A percentile compares a stretch with the other conserved stretches of the same genome.
phyloP scores from a whole-genome alignment of 1,140 invertebrate genomes.

The Epicauta chinensis region DNA sequence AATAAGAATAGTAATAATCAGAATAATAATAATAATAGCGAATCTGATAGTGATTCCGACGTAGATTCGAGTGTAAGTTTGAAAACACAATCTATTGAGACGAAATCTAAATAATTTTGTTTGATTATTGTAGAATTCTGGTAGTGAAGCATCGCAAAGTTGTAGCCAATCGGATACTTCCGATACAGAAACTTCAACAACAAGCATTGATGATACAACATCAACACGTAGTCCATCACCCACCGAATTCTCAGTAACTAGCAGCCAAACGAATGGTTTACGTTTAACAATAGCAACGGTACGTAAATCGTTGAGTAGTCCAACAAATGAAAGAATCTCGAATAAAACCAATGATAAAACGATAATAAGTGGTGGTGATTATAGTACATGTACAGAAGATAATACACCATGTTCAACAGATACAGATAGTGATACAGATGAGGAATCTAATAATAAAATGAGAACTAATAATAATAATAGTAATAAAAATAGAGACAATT shows the following conservation, averaged over 20 bases:
- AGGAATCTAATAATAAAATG: slow-evolving; percentile 7
- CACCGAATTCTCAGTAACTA: slow-evolving; percentile 37
- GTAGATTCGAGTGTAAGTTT: slow-evolving; percentile 44
- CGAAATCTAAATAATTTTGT: neutral
- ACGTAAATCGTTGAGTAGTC: slow-evolving; percentile 33
- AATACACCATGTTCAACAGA: slow-evolving; percentile 31
- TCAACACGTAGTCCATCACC: slow-evolving; percentile 35
- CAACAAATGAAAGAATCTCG: too few relatives aligned
- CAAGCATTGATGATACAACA: slow-evolving; percentile 29
- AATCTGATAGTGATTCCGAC: slow-evolving; percentile 40
- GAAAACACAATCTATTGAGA: neutral
- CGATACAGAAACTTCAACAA: slow-evolving; percentile 39
- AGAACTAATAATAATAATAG: slow-evolving; percentile 14
- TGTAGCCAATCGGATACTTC: slow-evolving; percentile 39
- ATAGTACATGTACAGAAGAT: slow-evolving; percentile 26
- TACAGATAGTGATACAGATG: slow-evolving; percentile 35
- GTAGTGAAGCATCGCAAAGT: slow-evolving; percentile 38
- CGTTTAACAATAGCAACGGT: slow-evolving; percentile 38
- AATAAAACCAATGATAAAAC: slow-evolving; percentile 11
- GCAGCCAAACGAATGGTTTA: slow-evolving; percentile 36
- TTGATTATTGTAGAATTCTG: slow-evolving; percentile 37
- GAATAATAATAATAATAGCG: slow-evolving; percentile 22
- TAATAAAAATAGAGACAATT: slow-evolving; percentile 23
- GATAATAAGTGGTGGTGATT: slow-evolving; percentile 9
- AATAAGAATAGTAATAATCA: slow-evolving; percentile 34